Percentiles rank a stretch among this genome's conserved stretches.
Conservation (phyloP, 2,797 vertebrate species). For the Dicrostonyx torquatus region DNA sequence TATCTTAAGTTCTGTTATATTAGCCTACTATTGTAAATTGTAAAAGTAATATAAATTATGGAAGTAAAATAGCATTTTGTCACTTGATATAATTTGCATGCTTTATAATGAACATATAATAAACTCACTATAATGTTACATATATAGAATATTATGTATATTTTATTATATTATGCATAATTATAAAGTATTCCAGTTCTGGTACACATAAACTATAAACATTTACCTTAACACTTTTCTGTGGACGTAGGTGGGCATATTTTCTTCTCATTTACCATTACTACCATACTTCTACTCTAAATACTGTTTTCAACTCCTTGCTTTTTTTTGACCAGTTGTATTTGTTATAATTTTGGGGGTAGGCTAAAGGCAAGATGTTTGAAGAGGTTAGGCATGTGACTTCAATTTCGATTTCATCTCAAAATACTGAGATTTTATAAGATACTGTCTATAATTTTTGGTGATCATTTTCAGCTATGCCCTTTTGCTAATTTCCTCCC, state of each 20-base stretch:
- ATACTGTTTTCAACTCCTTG: neutral
- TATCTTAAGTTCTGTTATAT: constrained; percentile 32
- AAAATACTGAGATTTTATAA: constrained; percentile 53
- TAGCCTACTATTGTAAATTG: constrained; percentile 33
- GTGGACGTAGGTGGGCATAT: neutral
- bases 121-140: too few relatives aligned
- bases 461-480: constrained; percentile 36
- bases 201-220: neutral
- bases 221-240: neutral
- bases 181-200: constrained; percentile 27
- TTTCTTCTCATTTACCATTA: neutral
- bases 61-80: neutral
- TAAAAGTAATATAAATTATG: constrained; percentile 45
- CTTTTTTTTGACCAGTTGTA: neutral
- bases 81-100: neutral
- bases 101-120: neutral
- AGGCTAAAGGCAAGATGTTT: constrained; percentile 43
- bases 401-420: constrained; percentile 56
- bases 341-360: constrained; percentile 55
- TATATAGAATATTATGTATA: neutral
- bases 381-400: constrained; percentile 51
- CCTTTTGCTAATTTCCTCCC: neutral
- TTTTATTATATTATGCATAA: neutral
- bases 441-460: constrained; percentile 37
- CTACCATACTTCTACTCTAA: neutral